Base-by-base conservation (phyloP, 2,113 vertebrate genomes). In the Nannospalax galili region DNA sequence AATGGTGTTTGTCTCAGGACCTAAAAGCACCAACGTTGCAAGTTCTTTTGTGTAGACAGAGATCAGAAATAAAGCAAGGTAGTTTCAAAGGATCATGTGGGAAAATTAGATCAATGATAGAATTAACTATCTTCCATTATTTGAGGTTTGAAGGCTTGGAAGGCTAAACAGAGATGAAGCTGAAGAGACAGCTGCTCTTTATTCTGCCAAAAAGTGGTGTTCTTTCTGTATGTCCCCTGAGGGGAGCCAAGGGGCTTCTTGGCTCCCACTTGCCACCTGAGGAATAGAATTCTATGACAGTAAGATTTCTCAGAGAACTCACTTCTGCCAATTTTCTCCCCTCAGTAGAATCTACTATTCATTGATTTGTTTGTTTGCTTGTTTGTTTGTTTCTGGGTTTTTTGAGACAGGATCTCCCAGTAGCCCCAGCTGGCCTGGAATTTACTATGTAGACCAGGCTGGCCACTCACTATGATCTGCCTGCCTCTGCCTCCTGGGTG, bases 261-360 rank as follows among this genome's bases (percentile, higher is more conserved):
- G 40, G 80, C 60, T 8, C n/a, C 4, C 3, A 0, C 1, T 15
- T 19, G 45, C 32, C 52, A n/a, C 26, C 30, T 1, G 7, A 7
- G 48, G 24, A 75, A 74, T 3, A 24, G 65, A 62, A 35, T 82
- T n/a, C 9, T 48, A 0, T 9, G 45, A 65, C 30, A 58, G 1
- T 58, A 45, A 12, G 30, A 11, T 52, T 77, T 85, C 58, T 72
- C 77, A 48, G 45, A 84, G 73, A 15, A 75, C 17, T 30, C 16
- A 48, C 19, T 22, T 48, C 28, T n/a, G 56, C 14, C 9, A 30
- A 15, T 37, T 91, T 84, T 64, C 58, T 80, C 30, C 35, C 22
- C 20, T 79, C n/a, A 48, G 48, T 94, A 28, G n/a, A 56, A 40
- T 37, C 37, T 26, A 32, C 67, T 69, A 22, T 28, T 65, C n/a